Evolutionary conservation across 2,113 vertebrate genomes (phyloP).

Genomic region (Bambusicola thoracicus): DNA sequence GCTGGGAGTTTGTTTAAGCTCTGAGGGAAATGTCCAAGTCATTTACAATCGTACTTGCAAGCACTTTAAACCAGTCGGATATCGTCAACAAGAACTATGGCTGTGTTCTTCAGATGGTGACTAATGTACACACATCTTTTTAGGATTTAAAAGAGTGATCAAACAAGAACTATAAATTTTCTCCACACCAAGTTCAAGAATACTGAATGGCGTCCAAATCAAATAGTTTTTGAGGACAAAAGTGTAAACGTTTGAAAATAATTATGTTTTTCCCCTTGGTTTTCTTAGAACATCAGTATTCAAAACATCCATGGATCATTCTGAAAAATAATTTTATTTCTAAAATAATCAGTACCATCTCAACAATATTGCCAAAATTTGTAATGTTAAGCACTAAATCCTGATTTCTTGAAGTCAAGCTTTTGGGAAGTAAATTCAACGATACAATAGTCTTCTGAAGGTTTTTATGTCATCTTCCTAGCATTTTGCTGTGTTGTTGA

Average conservation of each 20-base stretch:
- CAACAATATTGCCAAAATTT: neutral
- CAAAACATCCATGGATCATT: neutral
- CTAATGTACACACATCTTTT: neutral
- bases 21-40: neutral
- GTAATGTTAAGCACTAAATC: neutral
- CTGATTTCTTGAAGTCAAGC: neutral
- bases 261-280: neutral
- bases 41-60: neutral
- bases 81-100: neutral
- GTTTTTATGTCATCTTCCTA: neutral
- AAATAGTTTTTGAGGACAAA: neutral
- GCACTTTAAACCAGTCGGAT: neutral
- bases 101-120: constrained; percentile 8
- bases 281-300: neutral
- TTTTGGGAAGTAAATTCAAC: neutral
- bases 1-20: neutral
- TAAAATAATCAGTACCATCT: neutral
- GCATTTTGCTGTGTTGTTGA: neutral
- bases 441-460: neutral
- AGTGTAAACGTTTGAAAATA: constrained; percentile 7
- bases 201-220: neutral
- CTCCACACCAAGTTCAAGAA: neutral
- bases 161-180: constrained; percentile 20
- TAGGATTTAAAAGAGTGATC: neutral
- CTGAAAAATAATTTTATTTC: neutral